Evolutionary conservation across 2,797 vertebrate species (phyloP).

Genomic region (Peromyscus attwateri): DNA sequence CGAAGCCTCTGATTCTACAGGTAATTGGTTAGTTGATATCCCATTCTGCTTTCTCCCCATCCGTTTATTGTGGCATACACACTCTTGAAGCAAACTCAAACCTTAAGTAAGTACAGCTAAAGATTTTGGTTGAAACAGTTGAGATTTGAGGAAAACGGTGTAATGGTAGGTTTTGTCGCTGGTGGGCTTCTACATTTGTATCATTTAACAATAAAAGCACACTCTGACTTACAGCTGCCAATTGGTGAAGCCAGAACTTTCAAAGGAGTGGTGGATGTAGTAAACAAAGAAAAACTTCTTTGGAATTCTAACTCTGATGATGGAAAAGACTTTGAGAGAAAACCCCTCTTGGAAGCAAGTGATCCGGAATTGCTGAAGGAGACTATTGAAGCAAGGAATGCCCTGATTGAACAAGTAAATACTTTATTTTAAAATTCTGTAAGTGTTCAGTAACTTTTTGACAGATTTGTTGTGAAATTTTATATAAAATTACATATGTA

Average conservation of each 20-base stretch:
- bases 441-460: constrained; percentile 52
- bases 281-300: constrained; percentile 92
- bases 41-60: background rate
- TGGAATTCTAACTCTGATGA: constrained; percentile 91
- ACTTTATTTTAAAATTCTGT: constrained; percentile 73
- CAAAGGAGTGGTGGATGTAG: constrained; percentile 94
- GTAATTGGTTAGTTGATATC: constrained; percentile 86
- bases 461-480: background rate
- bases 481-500: constrained; percentile 18
- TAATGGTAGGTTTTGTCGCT: background rate
- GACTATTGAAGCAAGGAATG: constrained; percentile 91
- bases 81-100: constrained; percentile 1
- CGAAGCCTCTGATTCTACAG: constrained; percentile 95
- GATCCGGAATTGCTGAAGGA: constrained; percentile 90
- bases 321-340: constrained; percentile 92
- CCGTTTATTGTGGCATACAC: background rate
- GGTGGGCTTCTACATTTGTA: background rate
- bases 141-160: background rate
- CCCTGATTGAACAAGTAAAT: constrained; percentile 97
- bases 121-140: background rate
- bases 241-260: constrained; percentile 94
- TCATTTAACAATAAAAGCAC: constrained; percentile 46
- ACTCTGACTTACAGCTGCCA: constrained; percentile 90
- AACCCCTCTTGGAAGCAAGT: constrained; percentile 86
- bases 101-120: constrained; percentile 50